Percentiles rank a stretch among this genome's conserved stretches.
Evolutionary conservation across 2,797 vertebrate genomes (phyloP).

Genomic region (Poeciliopsis paucimaculata): DNA sequence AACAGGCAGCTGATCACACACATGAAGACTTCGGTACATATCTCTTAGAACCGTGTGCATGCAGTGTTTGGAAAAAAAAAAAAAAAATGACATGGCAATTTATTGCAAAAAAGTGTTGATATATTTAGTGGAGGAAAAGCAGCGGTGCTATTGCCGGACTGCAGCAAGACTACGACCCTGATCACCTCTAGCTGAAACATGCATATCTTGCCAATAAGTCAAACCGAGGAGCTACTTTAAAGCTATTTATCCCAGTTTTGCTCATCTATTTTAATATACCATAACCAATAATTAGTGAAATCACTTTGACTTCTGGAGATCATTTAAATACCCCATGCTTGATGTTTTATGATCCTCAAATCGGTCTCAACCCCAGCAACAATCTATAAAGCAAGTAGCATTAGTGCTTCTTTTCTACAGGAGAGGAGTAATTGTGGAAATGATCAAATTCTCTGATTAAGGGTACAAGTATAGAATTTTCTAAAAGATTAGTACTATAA

Average conservation of each 20-base stretch:
- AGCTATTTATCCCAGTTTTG: background rate
- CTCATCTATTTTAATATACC: background rate
- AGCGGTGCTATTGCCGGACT: background rate
- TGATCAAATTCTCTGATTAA: background rate
- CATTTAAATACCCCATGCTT: background rate
- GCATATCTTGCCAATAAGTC: background rate
- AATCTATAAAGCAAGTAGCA: background rate
- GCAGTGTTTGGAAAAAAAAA: constrained; percentile 4
- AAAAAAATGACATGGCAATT: constrained; percentile 13
- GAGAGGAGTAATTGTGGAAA: background rate
- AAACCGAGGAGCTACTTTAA: background rate
- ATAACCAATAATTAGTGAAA: background rate
- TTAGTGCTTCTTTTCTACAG: background rate
- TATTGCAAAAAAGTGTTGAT: background rate
- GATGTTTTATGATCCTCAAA: background rate
- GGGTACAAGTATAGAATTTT: background rate
- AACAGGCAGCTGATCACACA: constrained; percentile 45
- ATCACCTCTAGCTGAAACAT: background rate
- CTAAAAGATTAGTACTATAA: background rate
- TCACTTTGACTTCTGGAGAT: background rate
- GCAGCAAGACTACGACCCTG: background rate
- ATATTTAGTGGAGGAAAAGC: background rate
- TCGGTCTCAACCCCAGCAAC: background rate
- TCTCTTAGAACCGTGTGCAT: constrained; percentile 16
- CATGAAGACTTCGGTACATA: constrained; percentile 6